Base-by-base conservation (phyloP, 2,888 invertebrate species). In the Drosophila tripunctata region DNA sequence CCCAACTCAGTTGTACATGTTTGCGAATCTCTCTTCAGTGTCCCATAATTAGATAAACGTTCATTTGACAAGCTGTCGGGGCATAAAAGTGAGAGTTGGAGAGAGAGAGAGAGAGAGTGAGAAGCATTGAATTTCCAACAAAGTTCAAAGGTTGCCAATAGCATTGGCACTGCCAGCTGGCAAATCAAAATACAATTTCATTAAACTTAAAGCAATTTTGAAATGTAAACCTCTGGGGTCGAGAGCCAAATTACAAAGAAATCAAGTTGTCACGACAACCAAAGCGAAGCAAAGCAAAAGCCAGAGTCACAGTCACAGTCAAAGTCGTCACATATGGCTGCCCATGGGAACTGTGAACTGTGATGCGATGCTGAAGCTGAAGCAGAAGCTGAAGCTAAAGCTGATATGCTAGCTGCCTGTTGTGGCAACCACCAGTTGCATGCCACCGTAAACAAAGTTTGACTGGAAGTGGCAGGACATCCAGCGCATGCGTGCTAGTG, bases 191-290 rank as follows among this genome's bases (percentile, higher is more conserved):
- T 68, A 79, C 80, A 88, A 87, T 78, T 84, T 87, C 83, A 90
- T 89, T 80, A 88, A 89, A 81, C 78, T 83, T 84, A 82, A 75
- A 80, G 75, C 75, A 77, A 87, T 82, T 82, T 87, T 78, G 73
- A 74, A 83, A 86, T 75, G 70, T 67, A 75, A 85, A 77, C 78
- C 78, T 75, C 82, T 51, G 75, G 65, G 65, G 33, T 60, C 41
- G 54, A 56, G 56, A 56, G 52, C 51, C 61, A 74, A 69, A 71
- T 78, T 76, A 78, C 79, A 75, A 75, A 75, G 74, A 78, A 81
- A 75, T 69, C 77, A 81, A 75, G 84, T 82, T 84, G 87, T 81
- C 78, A 84, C 79, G 82, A 86, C 87, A 75, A 83, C 82, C 55
- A 33, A 45, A 31, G 38, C 40, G 38, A 48, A 27, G 38, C 47